Base-by-base conservation (phyloP, 2,113 vertebrate genomes). In the Gallinago undulata region DNA sequence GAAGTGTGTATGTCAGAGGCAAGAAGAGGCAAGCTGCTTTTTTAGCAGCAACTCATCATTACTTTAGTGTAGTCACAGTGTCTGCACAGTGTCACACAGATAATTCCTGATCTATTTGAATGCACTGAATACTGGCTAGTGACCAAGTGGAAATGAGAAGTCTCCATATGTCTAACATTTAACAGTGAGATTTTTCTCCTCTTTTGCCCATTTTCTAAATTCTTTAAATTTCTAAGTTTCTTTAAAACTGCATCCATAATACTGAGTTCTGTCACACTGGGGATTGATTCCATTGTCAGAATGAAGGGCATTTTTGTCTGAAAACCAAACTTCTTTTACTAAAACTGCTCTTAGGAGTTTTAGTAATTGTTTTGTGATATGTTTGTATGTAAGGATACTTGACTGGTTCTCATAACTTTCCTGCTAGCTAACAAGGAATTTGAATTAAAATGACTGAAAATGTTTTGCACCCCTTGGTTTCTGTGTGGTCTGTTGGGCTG, bases 401-500 rank as follows among this genome's bases (percentile, higher is more conserved):
- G 30, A 69, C 10, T 0, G 3, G 11, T n/a, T 75, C 8, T 68
- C 10, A 2, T 50, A 57, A 28, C 33, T 51, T 64, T 87, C 59
- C 28, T 89, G 22, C 9, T 37, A 79, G 35, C n/a, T 84, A 56
- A 76, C 48, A 28, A 75, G 19, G 22, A 92, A 37, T 89, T 80
- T 47, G 33, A 39, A 51, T 56, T 84, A 50, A 64, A 92, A 87
- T 81, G 5, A 13, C 48, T 73, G 68, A 68, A 67, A 72, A 41
- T 16, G 6, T 53, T 93, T 64, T 41, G 22, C 11, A 69, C 2
- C 25, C 2, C 0, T 78, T 50, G 25, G 43, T 79, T 86, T 68
- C 53, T 21, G 0, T 33, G 13, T 31, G 7, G 15, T 18, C 80
- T 67, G 6, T 43, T 77, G 28, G 12, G n/a, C 53, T 0, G 0